Conservation (phyloP, 2,888 invertebrate species). For the Camponotus fellah region DNA sequence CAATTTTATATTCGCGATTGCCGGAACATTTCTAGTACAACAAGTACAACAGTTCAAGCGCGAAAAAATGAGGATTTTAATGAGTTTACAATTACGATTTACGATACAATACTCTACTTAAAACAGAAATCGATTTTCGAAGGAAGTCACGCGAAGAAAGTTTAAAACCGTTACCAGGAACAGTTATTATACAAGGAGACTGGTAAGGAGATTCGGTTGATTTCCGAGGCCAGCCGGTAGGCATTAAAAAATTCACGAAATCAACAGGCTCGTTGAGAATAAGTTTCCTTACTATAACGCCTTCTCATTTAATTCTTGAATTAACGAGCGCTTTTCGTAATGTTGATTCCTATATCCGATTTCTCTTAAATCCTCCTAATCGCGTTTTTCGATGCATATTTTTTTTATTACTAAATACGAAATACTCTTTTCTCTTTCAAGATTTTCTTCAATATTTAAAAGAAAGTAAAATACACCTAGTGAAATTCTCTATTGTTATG, state of each 20-base stretch:
- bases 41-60: background rate
- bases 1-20: background rate
- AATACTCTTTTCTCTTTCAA: background rate
- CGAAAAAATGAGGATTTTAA: slow-evolving; percentile 14
- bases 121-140: slow-evolving; percentile 44
- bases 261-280: slow-evolving; percentile 10
- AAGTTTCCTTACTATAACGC: slow-evolving; percentile 16
- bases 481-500: background rate
- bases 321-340: slow-evolving; percentile 20
- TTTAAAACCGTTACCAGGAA: slow-evolving; percentile 49
- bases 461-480: background rate
- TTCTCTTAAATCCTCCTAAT: background rate
- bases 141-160: slow-evolving; percentile 67
- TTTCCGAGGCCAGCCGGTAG: slow-evolving; percentile 34
- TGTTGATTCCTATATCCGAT: background rate
- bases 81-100: slow-evolving; percentile 57
- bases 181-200: background rate
- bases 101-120: slow-evolving; percentile 59
- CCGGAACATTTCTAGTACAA: slow-evolving; percentile 23
- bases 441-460: slow-evolving; percentile 17
- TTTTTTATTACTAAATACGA: background rate
- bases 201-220: background rate
- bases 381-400: background rate
- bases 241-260: slow-evolving; percentile 22
- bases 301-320: slow-evolving; percentile 20